Evolutionary conservation across 2,797 vertebrate genomes (phyloP).

Genomic region (Crenichthys baileyi): DNA sequence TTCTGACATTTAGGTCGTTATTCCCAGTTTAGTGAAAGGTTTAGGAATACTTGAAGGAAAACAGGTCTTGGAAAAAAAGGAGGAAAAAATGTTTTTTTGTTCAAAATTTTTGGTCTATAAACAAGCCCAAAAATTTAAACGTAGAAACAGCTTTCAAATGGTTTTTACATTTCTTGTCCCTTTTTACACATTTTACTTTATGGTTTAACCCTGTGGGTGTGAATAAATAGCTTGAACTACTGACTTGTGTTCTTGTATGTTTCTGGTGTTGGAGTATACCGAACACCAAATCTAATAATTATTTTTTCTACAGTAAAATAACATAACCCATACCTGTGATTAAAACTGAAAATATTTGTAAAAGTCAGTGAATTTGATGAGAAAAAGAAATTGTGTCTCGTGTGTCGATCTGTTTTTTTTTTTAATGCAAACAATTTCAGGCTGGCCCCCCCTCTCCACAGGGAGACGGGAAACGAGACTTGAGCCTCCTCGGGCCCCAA

Average conservation of each 20-base stretch:
- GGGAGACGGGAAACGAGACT: constrained; percentile 48
- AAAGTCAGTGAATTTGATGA: too few species aligned
- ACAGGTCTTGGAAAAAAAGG: too few species aligned
- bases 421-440: constrained; percentile 56
- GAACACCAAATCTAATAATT: too few species aligned
- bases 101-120: too few species aligned
- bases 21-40: not conserved
- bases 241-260: not conserved
- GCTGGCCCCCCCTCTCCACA: constrained; percentile 60
- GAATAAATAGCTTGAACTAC: not conserved
- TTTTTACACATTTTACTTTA: not conserved
- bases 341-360: too few species aligned
- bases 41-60: too few species aligned
- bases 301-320: too few species aligned
- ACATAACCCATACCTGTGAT: too few species aligned
- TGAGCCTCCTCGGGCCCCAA: constrained; percentile 70
- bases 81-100: too few species aligned
- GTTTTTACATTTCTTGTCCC: not conserved
- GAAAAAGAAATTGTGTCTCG: too few species aligned
- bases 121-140: too few species aligned
- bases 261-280: not conserved
- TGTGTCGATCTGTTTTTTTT: constrained; percentile 13
- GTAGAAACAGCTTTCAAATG: not conserved
- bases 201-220: not conserved
- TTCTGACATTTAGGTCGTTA: not conserved